These are phyloP conservation scores for Chromis chromis DNA, from an alignment of 2,797 vertebrate genomes.

Conservation along the genomic window DNA sequence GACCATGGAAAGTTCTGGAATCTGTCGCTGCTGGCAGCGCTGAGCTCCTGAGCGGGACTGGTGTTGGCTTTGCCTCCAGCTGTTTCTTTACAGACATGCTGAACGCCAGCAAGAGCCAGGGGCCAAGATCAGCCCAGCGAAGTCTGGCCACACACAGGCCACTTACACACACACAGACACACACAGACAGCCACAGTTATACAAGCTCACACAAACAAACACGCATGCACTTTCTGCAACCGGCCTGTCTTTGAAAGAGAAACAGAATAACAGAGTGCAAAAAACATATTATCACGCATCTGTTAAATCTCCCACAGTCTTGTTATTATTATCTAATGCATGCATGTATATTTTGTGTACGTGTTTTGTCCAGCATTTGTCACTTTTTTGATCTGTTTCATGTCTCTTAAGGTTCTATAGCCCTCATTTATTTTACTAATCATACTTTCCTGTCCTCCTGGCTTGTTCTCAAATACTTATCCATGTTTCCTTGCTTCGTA, in stretches of 20 bases:
- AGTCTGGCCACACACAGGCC: slow-evolving; percentile 83
- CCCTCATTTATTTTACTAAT: not conserved
- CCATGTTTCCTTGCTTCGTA: not conserved
- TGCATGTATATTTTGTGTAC: not conserved
- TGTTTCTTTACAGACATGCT: slow-evolving; percentile 85
- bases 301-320: slow-evolving; percentile 9
- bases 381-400: not conserved
- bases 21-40: slow-evolving; percentile 83
- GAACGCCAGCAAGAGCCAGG: slow-evolving; percentile 78
- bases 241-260: slow-evolving; percentile 32
- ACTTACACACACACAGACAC: slow-evolving; percentile 76
- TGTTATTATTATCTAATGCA: slow-evolving; percentile 11
- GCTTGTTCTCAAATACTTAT: not conserved
- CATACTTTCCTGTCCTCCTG: not conserved
- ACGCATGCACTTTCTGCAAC: slow-evolving; percentile 67
- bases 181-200: slow-evolving; percentile 68
- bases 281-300: slow-evolving; percentile 34
- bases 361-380: not conserved
- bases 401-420: not conserved
- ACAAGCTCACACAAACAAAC: slow-evolving; percentile 71
- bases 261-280: slow-evolving; percentile 45
- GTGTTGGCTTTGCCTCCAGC: slow-evolving; percentile 87
- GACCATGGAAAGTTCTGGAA: slow-evolving; percentile 86
- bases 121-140: slow-evolving; percentile 81
- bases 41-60: slow-evolving; percentile 77